Evolutionary conservation across 2,888 invertebrate species (phyloP), one percentile per base, ranked within the genome.

Genomic region (Melanophora roralis): DNA sequence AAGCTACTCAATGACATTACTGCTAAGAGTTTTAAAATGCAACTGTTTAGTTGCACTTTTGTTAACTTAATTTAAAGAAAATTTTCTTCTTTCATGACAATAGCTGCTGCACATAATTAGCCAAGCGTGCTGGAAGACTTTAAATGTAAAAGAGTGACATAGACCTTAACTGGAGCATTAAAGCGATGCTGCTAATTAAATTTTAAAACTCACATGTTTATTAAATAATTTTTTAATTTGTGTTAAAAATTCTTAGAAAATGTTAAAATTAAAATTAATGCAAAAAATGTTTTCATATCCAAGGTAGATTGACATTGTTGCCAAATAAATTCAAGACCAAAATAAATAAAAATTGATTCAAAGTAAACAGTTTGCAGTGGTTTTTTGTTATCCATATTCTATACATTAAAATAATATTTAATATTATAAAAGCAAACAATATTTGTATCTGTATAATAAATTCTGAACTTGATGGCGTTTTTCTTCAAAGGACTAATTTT

Each of bases 141-240:
- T 21, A 47, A 14, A 36, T 14, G 27, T 12, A 5, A 27, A 7
- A 72, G 21, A 57, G 55, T 76, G 80, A 65, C 80, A 80, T 19
- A 73, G 32, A 57, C 55, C 1, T 53, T 64, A 57, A 76, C 11
- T 76, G 43, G 76, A 64, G 80, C 80, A 45, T 68, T 64, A 49
- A 76, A 38, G 43, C 19, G n/a, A 38, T 36, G 16, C 11, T 34
- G 12, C 1, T 7, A 19, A 49, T 21, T 49, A 21, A 7, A 4
- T 14, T 53, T 34, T 9, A 32, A 34, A 14, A 32, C 14, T 27
- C 6, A 59, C 7, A 7, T 32, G 9, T 43, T 38, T 16, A 23
- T 11, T 34, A 47, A 47, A 21, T 51, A 51, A 9, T 23, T 38
- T 36, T 45, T 21, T 19, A 34, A 7, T 67, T 19, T 36, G 2